phyloP scores from a whole-genome alignment of 2,113 vertebrate species.

The Dipodomys spectabilis region DNA sequence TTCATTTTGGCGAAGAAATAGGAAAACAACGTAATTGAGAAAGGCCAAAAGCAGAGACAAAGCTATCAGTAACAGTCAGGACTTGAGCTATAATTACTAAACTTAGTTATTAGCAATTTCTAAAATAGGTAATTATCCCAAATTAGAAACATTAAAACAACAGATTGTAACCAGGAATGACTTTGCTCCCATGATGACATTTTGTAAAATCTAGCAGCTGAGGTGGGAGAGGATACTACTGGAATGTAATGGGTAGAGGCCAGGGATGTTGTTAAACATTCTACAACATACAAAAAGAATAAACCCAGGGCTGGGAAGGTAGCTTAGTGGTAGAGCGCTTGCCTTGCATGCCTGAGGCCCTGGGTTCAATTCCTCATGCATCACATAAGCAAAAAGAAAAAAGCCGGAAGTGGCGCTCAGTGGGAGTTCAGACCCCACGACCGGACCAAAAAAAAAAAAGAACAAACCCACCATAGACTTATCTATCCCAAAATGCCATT shows the following conservation, averaged over 20 bases:
- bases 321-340: too few species aligned
- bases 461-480: background rate
- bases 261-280: background rate
- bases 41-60: background rate
- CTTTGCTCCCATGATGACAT: background rate
- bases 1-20: background rate
- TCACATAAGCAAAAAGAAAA: too few species aligned
- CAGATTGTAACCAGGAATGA: background rate
- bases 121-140: background rate
- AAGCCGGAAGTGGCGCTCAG: too few species aligned
- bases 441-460: background rate
- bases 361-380: too few species aligned
- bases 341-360: too few species aligned
- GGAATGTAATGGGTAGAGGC: background rate
- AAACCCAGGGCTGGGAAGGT: background rate
- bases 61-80: background rate
- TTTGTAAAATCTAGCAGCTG: background rate
- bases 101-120: background rate
- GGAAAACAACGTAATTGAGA: background rate
- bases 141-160: constrained; percentile 6
- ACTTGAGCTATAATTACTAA: background rate
- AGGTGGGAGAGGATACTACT: background rate
- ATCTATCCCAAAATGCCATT: background rate
- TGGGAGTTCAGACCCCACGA: too few species aligned
- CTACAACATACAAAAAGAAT: background rate